Evolutionary conservation across 2,888 invertebrate species (phyloP).

Genomic region (Drosophila meridionalis): DNA sequence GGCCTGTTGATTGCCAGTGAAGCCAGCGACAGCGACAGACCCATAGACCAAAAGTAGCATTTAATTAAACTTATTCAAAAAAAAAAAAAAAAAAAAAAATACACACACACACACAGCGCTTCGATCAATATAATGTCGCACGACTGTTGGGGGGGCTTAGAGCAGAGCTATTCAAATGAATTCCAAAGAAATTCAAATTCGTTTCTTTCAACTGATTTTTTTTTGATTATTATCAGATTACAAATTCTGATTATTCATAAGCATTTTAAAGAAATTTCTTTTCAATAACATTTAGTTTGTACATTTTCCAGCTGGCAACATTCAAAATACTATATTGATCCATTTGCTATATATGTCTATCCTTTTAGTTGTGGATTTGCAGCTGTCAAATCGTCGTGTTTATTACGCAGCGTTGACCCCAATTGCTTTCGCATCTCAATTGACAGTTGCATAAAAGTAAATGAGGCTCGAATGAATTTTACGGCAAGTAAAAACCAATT

Average conservation of each 20-base stretch:
- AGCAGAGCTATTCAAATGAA: slow-evolving; percentile 8
- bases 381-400: background rate
- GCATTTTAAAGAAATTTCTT: background rate
- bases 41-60: slow-evolving; percentile 17
- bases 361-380: background rate
- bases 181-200: slow-evolving; percentile 11
- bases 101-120: background rate
- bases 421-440: slow-evolving; percentile 11
- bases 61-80: slow-evolving; percentile 41
- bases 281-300: background rate
- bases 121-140: background rate
- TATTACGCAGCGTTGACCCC: slow-evolving; percentile 9
- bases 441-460: slow-evolving; percentile 20
- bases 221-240: slow-evolving; percentile 9
- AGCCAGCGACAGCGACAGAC: slow-evolving; percentile 2
- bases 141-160: background rate
- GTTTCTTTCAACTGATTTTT: background rate
- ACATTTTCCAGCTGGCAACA: too few relatives aligned
- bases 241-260: background rate
- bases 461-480: slow-evolving; percentile 24
- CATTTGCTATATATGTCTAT: background rate
- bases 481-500: slow-evolving; percentile 21
- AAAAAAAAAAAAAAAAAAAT: background rate
- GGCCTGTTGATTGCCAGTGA: slow-evolving; percentile 44
- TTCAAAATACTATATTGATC: background rate